Evolutionary conservation across 2,113 vertebrate genomes (phyloP).

Genomic region (Vulpes ferrilata): DNA sequence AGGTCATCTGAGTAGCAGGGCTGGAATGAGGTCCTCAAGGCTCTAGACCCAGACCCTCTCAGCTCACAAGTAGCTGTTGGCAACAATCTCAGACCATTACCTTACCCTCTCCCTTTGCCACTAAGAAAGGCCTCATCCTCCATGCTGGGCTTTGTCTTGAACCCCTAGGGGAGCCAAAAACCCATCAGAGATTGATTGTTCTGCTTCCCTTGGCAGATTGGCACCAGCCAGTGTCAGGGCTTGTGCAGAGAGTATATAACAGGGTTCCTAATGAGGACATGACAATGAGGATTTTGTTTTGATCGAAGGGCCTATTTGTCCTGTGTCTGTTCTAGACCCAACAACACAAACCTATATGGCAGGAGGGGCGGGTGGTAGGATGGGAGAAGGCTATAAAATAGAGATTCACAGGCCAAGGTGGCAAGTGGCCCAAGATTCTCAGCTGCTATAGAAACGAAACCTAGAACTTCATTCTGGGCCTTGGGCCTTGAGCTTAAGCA

Average conservation of each 20-base stretch:
- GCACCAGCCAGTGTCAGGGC: conserved; percentile 56
- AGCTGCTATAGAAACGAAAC: background rate
- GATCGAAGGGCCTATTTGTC: conserved; percentile 51
- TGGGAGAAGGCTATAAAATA: conserved; percentile 24
- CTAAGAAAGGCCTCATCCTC: conserved; percentile 54
- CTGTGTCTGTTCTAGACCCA: conserved; percentile 26
- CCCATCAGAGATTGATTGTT: conserved; percentile 55
- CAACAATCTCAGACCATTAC: conserved; percentile 2
- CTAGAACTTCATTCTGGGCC: background rate
- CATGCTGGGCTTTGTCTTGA: conserved; percentile 39
- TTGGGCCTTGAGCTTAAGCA: background rate
- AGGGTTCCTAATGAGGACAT: conserved; percentile 48
- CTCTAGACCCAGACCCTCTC: background rate
- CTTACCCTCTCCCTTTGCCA: conserved; percentile 8
- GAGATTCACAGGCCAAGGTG: background rate
- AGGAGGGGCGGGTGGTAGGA: background rate
- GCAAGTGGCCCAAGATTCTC: background rate
- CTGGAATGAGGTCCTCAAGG: background rate
- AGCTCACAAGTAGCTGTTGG: conserved; percentile 35
- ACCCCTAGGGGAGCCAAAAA: conserved; percentile 29
- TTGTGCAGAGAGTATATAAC: conserved; percentile 59
- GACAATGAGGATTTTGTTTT: conserved; percentile 59
- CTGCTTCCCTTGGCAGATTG: conserved; percentile 55
- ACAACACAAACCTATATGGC: conserved; percentile 49
- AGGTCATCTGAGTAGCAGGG: conserved; percentile 25